These are phyloP conservation scores for Perca flavescens DNA, from an alignment of 2,113 vertebrate genomes.

Conservation along the genomic window DNA sequence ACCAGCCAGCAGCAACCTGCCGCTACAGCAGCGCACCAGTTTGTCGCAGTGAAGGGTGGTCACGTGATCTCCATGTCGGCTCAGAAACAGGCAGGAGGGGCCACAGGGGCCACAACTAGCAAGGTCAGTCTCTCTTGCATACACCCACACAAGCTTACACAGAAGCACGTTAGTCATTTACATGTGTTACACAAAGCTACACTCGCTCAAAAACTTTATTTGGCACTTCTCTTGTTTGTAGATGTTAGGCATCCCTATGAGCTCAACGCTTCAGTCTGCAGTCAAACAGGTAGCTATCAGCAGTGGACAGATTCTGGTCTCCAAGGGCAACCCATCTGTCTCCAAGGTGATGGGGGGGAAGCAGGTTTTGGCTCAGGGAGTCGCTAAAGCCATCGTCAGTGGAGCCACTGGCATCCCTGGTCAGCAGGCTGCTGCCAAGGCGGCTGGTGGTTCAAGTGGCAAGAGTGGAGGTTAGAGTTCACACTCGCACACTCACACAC, in stretches of 20 bases:
- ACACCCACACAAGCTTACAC: background rate
- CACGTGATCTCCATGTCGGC: conserved; percentile 96
- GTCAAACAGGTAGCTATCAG: conserved; percentile 97
- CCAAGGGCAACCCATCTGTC: conserved; percentile 91
- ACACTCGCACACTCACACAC: conserved; percentile 61
- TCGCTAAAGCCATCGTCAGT: conserved; percentile 97
- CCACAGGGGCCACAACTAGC: conserved; percentile 83
- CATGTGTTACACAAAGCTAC: background rate
- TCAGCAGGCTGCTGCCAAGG: conserved; percentile 90
- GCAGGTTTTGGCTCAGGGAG: conserved; percentile 96
- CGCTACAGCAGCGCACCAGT: conserved; percentile 88
- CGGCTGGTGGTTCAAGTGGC: conserved; percentile 86
- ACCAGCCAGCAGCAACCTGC: conserved; percentile 84
- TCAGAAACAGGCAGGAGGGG: conserved; percentile 88
- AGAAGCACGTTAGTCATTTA: background rate
- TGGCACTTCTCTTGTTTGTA: conserved; percentile 68
- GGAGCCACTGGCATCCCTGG: conserved; percentile 88
- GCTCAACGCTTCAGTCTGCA: conserved; percentile 91
- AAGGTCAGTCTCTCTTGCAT: conserved; percentile 83
- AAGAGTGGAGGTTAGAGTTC: conserved; percentile 93
- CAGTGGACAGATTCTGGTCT: conserved; percentile 96
- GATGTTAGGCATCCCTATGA: conserved; percentile 94
- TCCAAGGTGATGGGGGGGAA: conserved; percentile 94
- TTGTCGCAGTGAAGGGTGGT: conserved; percentile 95
- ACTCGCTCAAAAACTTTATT: background rate